Conservation (phyloP, 64 coral and sea anemone species). For the Porites australiensis region DNA sequence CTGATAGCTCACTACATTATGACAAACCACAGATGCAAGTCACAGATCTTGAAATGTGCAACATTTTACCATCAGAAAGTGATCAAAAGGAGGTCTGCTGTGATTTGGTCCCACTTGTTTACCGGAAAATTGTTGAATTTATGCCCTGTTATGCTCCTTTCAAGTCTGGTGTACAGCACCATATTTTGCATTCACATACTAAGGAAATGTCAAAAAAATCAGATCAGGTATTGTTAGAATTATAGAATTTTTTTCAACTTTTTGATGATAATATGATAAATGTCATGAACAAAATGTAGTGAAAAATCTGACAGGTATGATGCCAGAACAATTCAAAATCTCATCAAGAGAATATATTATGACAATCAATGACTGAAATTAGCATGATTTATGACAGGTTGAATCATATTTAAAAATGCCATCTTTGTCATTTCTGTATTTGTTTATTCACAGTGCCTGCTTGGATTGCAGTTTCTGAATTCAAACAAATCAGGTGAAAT, state of each 20-base stretch:
- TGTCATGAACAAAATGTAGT: no score
- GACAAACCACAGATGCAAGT: not conserved
- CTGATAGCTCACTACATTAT: not conserved
- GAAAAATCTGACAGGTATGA: no score
- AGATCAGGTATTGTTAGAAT: constrained; percentile 14
- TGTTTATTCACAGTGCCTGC: not conserved
- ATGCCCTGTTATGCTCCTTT: constrained; percentile 27
- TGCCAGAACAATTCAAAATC: no score
- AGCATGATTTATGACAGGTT: no score
- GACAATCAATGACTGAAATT: no score
- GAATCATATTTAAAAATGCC: no score
- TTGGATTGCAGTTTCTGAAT: constrained; percentile 37
- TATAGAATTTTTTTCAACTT: no score
- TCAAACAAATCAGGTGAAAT: constrained; percentile 48
- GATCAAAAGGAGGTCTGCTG: constrained; percentile 2
- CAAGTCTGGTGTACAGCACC: constrained; percentile 11
- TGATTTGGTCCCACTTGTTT: constrained; percentile 30
- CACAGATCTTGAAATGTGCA: not conserved
- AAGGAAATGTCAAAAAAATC: constrained; percentile 29
- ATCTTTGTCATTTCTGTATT: no score
- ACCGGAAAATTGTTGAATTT: constrained; percentile 14
- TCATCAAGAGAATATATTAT: no score
- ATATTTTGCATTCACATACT: constrained; percentile 22
- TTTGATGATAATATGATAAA: no score
- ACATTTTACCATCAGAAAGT: constrained; percentile 13